phyloP scores from a whole-genome alignment of 2,113 vertebrate genomes.

The Bubo scandiacus region DNA sequence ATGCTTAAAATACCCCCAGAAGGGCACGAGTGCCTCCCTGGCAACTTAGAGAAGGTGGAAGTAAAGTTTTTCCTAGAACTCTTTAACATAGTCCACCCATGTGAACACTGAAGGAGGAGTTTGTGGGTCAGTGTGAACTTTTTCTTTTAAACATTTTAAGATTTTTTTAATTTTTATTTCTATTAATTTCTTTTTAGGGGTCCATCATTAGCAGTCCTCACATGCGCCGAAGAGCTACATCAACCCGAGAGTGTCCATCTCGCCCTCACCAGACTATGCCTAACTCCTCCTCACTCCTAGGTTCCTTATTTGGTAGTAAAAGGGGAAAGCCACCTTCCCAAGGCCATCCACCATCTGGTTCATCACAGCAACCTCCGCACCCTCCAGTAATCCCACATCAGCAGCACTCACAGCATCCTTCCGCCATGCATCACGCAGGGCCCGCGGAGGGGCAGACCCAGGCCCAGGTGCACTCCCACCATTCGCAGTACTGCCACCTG shows the following conservation, averaged over 20 bases:
- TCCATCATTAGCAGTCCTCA: slow-evolving; percentile 99
- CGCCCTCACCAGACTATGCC: slow-evolving; percentile 89
- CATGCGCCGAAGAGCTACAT: slow-evolving; percentile 87
- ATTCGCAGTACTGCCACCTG: slow-evolving; percentile 85
- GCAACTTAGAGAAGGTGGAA: not conserved
- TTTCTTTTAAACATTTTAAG: slow-evolving; percentile 60
- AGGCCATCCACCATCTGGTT: slow-evolving; percentile 71
- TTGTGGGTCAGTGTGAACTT: slow-evolving; percentile 67
- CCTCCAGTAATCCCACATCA: slow-evolving; percentile 79
- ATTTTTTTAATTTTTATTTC: slow-evolving; percentile 80
- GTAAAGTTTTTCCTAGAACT: not conserved
- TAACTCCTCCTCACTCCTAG: slow-evolving; percentile 92
- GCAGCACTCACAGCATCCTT: slow-evolving; percentile 71
- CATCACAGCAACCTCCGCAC: slow-evolving; percentile 74
- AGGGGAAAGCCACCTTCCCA: slow-evolving; percentile 84
- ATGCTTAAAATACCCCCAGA: not conserved
- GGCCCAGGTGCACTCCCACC: slow-evolving; percentile 77
- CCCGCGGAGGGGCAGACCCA: slow-evolving; percentile 76
- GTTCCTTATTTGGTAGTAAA: slow-evolving; percentile 90
- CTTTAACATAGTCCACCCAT: slow-evolving; percentile 4
- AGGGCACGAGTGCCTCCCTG: not conserved
- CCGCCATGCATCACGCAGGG: slow-evolving; percentile 79
- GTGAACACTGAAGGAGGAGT: slow-evolving; percentile 47
- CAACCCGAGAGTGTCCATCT: slow-evolving; percentile 91
- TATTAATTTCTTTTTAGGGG: slow-evolving; percentile 90